phyloP scores from a whole-genome alignment of 2,113 vertebrate species.

The Electrona antarctica region DNA sequence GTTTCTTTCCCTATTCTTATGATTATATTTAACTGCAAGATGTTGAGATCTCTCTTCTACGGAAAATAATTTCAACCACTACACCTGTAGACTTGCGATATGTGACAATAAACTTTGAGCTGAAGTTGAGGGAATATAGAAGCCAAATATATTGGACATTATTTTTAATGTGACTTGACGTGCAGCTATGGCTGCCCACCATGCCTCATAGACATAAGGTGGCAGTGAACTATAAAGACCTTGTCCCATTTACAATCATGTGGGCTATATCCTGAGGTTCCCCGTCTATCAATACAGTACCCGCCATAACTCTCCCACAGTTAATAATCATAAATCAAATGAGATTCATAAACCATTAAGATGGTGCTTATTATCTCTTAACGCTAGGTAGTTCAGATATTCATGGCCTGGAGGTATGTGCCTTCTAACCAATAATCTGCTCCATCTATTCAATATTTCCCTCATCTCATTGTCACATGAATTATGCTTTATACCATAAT shows the following conservation, averaged over 20 bases:
- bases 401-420: slow-evolving; percentile 66
- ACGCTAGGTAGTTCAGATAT: slow-evolving; percentile 68
- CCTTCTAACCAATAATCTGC: slow-evolving; percentile 70
- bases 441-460: slow-evolving; percentile 69
- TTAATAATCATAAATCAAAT: slow-evolving; percentile 76
- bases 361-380: slow-evolving; percentile 76
- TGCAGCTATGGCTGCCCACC: slow-evolving; percentile 9
- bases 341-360: slow-evolving; percentile 78
- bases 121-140: slow-evolving; percentile 1
- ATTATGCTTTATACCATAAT: slow-evolving; percentile 74
- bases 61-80: no score
- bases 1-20: no score
- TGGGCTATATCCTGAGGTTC: slow-evolving; percentile 44
- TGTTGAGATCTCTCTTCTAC: no score
- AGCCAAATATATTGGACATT: slow-evolving; percentile 32
- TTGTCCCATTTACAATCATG: slow-evolving; percentile 45
- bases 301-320: slow-evolving; percentile 60
- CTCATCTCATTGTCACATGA: slow-evolving; percentile 66
- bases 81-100: no score
- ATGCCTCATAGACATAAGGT: slow-evolving; percentile 14
- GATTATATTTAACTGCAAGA: no score
- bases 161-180: slow-evolving; percentile 14
- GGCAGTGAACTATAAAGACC: slow-evolving; percentile 13
- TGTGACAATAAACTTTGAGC: no score
- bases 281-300: slow-evolving; percentile 56